Conservation (phyloP, 92 coral and sea anemone species). For the Parazoanthus darwini region DNA sequence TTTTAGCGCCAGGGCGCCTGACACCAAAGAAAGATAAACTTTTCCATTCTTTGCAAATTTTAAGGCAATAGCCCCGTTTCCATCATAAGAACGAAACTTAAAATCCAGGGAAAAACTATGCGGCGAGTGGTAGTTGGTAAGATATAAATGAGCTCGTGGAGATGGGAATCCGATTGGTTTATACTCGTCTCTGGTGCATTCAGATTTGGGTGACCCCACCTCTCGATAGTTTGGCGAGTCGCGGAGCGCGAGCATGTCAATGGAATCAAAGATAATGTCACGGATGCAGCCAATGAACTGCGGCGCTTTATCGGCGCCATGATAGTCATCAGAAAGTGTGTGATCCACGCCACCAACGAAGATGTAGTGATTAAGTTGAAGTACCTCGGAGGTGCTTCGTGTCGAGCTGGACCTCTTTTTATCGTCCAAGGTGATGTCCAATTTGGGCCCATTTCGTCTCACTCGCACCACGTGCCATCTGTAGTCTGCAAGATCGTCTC, state of each 20-base stretch:
- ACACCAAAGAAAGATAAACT: slow-evolving; percentile 57
- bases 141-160: slow-evolving; percentile 60
- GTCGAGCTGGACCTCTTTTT: slow-evolving; percentile 36
- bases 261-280: slow-evolving; percentile 66
- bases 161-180: slow-evolving; percentile 74
- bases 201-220: slow-evolving; percentile 47
- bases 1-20: slow-evolving; percentile 72
- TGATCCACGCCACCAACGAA: slow-evolving; percentile 86
- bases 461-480: slow-evolving; percentile 79
- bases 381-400: slow-evolving; percentile 60
- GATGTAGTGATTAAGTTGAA: slow-evolving; percentile 69
- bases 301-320: slow-evolving; percentile 53
- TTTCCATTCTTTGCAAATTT: slow-evolving; percentile 57
- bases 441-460: slow-evolving; percentile 46
- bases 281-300: slow-evolving; percentile 84
- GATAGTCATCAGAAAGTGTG: slow-evolving; percentile 58
- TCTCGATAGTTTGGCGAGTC: slow-evolving; percentile 49
- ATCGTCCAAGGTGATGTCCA: slow-evolving; percentile 52
- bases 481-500: slow-evolving; percentile 82
- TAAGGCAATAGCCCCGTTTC: slow-evolving; percentile 74
- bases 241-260: slow-evolving; percentile 62
- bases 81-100: slow-evolving; percentile 79
- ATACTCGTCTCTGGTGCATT: slow-evolving; percentile 60
- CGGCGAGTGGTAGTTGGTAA: slow-evolving; percentile 54
- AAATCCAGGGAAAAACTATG: slow-evolving; percentile 65